phyloP scores from a whole-genome alignment of 2,113 vertebrate genomes.

The Hystrix cristata region DNA sequence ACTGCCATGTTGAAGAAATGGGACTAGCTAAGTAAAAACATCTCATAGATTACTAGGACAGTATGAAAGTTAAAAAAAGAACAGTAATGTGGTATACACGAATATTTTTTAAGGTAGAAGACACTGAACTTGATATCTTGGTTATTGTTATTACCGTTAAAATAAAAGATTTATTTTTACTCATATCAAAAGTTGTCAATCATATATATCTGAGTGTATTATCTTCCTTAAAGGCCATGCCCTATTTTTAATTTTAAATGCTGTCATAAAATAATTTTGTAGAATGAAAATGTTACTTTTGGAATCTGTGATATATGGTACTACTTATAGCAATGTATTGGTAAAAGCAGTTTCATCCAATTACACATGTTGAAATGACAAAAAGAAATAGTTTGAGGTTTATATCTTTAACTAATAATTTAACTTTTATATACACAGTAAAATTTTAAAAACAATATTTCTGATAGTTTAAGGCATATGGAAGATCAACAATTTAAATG shows the following conservation, averaged over 20 bases:
- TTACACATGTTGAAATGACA: background rate
- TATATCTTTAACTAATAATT: constrained; percentile 18
- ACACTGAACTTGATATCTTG: background rate
- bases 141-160: background rate
- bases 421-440: background rate
- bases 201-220: background rate
- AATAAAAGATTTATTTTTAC: background rate
- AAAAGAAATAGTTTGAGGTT: background rate
- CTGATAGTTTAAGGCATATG: background rate
- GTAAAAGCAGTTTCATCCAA: background rate
- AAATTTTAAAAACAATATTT: background rate
- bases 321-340: background rate
- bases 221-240: background rate
- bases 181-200: background rate
- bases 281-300: background rate
- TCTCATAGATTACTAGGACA: background rate
- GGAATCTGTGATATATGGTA: background rate
- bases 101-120: constrained; percentile 23
- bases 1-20: background rate
- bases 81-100: background rate
- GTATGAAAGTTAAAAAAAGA: background rate
- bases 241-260: constrained; percentile 36
- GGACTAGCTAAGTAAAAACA: background rate
- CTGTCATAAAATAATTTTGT: background rate
- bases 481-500: background rate